A percentile compares a stretch with the other conserved stretches of the same genome.
Evolutionary conservation across 2,113 vertebrate species (phyloP).

Genomic region (Micronycteris hirsuta): DNA sequence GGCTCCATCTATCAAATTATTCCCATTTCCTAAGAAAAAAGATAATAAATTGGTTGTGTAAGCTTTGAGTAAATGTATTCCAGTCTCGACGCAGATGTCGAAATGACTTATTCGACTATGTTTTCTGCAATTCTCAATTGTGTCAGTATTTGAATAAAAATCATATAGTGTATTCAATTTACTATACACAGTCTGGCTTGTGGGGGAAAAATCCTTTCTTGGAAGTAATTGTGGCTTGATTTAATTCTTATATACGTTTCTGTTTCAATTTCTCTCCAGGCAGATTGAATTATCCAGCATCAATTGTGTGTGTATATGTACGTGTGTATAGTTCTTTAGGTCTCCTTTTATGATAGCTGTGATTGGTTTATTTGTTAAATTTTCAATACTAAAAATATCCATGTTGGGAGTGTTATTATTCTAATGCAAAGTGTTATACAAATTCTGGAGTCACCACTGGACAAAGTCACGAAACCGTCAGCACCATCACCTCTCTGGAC

Average conservation of each 20-base stretch:
- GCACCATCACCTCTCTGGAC: fast-evolving
- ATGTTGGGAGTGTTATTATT: background rate
- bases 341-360: background rate
- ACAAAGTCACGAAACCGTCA: background rate
- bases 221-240: background rate
- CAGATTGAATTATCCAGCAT: background rate
- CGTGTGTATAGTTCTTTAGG: background rate
- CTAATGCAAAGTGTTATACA: background rate
- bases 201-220: background rate
- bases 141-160: slow-evolving; percentile 12
- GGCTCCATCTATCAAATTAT: background rate
- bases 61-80: slow-evolving; percentile 18
- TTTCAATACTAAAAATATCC: background rate
- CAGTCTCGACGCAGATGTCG: background rate
- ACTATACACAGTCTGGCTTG: background rate
- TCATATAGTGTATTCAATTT: background rate
- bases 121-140: background rate
- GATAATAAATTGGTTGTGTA: background rate
- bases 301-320: background rate
- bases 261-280: background rate
- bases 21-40: background rate
- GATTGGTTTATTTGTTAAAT: background rate
- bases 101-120: background rate
- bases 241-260: background rate
- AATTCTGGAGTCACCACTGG: background rate